These are phyloP conservation scores for Blera fallax DNA, from an alignment of 2,888 invertebrate genomes.

Conservation along the genomic window DNA sequence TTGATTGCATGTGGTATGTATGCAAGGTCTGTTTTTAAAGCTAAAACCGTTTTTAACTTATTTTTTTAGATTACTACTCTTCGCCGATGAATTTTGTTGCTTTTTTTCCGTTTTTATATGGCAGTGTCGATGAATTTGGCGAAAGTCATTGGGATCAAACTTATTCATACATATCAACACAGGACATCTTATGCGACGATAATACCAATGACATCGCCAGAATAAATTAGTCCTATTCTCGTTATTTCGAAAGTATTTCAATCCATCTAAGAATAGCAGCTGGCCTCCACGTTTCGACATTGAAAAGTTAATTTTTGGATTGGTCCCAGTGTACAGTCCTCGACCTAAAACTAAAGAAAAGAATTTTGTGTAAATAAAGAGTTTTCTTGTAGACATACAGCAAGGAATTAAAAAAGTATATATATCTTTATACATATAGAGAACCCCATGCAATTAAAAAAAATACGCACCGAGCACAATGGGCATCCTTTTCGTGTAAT, in stretches of 20 bases:
- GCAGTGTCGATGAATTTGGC: conserved; percentile 80
- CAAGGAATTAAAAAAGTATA: background rate
- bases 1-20: background rate
- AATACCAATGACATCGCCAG: conserved; percentile 81
- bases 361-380: conserved; percentile 33
- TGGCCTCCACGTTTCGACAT: conserved; percentile 80
- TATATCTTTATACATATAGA: too few relatives aligned
- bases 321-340: conserved; percentile 76
- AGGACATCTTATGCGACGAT: conserved; percentile 80
- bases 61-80: conserved; percentile 36
- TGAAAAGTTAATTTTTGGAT: conserved; percentile 80
- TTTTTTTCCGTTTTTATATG: conserved; percentile 77
- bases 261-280: conserved; percentile 79
- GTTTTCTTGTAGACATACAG: background rate
- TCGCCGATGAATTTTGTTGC: conserved; percentile 43
- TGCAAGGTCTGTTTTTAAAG: background rate
- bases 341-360: conserved; percentile 67
- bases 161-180: conserved; percentile 81
- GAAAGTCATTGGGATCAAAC: conserved; percentile 79
- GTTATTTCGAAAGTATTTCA: conserved; percentile 81
- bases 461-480: background rate
- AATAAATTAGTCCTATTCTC: conserved; percentile 81
- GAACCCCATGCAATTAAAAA: background rate
- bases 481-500: background rate
- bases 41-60: background rate